Percentiles rank a stretch among this genome's conserved stretches.
phyloP scores from a whole-genome alignment of 1,140 invertebrate species.

The Cydia splendana region DNA sequence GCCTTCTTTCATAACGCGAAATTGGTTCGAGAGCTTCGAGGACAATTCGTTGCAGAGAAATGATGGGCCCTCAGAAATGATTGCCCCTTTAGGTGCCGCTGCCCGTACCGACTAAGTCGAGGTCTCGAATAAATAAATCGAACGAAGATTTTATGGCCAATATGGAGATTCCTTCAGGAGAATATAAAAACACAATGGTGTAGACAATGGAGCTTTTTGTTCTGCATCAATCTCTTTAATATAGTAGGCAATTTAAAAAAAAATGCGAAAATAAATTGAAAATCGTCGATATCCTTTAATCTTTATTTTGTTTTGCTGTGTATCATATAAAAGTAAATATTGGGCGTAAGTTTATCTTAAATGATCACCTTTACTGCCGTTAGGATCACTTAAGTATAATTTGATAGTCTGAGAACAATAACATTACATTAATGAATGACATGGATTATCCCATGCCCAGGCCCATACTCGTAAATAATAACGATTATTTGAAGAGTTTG shows the following conservation, averaged over 20 bases:
- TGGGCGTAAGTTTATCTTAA: not conserved
- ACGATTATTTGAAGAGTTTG: constrained; percentile 28
- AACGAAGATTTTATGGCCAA: constrained; percentile 10
- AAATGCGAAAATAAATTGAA: not conserved
- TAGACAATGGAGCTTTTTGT: not conserved
- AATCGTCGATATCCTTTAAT: not conserved
- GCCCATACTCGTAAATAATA: constrained; percentile 12
- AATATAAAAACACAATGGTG: not conserved
- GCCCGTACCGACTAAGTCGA: constrained; percentile 10
- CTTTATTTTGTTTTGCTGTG: not conserved
- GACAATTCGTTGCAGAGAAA: constrained; percentile 61
- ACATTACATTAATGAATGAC: constrained; percentile 10
- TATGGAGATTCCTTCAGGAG: constrained; percentile 14
- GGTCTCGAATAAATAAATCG: constrained; percentile 16
- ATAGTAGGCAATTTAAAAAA: not conserved
- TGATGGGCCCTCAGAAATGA: constrained; percentile 58
- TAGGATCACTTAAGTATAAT: not conserved
- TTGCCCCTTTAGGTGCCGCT: constrained; percentile 48
- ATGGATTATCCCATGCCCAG: constrained; percentile 13
- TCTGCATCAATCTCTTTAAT: not conserved
- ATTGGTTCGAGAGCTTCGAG: constrained; percentile 66
- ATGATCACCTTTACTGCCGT: not conserved
- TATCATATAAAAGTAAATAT: not conserved
- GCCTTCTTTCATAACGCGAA: constrained; percentile 66
- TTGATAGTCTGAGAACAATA: constrained; percentile 10